Base-by-base conservation (phyloP, 2,888 invertebrate species). In the Ornithoptera priamus region DNA sequence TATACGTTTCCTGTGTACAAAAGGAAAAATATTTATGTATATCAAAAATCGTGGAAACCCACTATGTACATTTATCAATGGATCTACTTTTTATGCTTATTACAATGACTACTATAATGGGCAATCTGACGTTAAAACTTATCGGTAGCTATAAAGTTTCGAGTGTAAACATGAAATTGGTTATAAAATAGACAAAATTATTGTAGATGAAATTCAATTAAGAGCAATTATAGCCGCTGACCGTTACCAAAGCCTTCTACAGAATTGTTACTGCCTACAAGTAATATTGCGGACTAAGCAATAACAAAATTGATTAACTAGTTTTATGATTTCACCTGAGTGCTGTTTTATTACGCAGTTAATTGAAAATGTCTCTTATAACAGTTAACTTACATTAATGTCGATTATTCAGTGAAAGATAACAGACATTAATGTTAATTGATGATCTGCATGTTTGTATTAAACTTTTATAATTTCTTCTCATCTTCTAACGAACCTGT, bases 211-310 rank as follows among this genome's bases (percentile, higher is more conserved):
- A 71, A 72, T 72, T 70, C 63, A 71, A 67, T 76, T 75, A 74
- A 75, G 73, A 70, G 73, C 73, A 75, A 74, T 76, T 77, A 72
- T 73, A 77, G 77, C 58, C 66, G 70, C 62, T 77, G 76, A 76
- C 74, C 77, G 84, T 80, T 83, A 80, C 82, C 76, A 77, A 80
- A 83, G 83, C 62, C 42, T 73, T 84, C 82, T 80, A 76, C 67
- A 65, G 68, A 70, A 74, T 75, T 74, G 72, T 74, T 74, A 75
- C 74, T 76, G 75, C 71, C 74, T 72, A 75, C 53, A 53, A 6
- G 18, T 53, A 18, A 53, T 53, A 53, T 18, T 53, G 18, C n/a
- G 18, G 53, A n/a, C 53, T 53, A n/a, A 53, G 18, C 53, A 53
- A 53, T 53, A n/a, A 53, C 53, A 7, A 61, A 53, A 18, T 60